These are phyloP conservation scores for Dermolepida albohirtum DNA, from an alignment of 2,888 invertebrate genomes.

Conservation along the genomic window DNA sequence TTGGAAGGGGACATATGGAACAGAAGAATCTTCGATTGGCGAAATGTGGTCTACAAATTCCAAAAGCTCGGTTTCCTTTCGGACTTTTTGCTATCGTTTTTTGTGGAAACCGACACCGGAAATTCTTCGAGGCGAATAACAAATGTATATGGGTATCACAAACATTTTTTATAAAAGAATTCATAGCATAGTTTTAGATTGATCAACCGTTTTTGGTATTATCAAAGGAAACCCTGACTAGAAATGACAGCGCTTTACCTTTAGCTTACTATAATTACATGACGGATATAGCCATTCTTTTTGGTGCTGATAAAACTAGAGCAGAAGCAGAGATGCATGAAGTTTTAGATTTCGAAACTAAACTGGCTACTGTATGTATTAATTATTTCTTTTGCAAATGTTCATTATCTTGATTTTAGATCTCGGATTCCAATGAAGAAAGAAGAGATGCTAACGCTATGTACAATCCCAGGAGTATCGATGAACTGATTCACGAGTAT, in stretches of 20 bases:
- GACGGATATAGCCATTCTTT: slow-evolving; percentile 86
- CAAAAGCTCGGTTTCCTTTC: slow-evolving; percentile 85
- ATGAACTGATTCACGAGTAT: slow-evolving; percentile 79
- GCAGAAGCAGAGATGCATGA: slow-evolving; percentile 81
- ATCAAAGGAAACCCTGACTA: slow-evolving; percentile 85
- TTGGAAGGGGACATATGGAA: slow-evolving; percentile 82
- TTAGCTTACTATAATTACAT: slow-evolving; percentile 87
- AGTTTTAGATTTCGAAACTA: slow-evolving; percentile 88
- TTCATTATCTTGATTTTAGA: slow-evolving; percentile 67
- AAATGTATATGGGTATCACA: slow-evolving; percentile 74
- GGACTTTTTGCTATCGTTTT: slow-evolving; percentile 91
- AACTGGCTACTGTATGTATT: slow-evolving; percentile 86
- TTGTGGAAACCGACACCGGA: slow-evolving; percentile 88
- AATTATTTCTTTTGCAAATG: neutral
- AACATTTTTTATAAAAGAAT: slow-evolving; percentile 15
- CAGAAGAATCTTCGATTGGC: slow-evolving; percentile 81
- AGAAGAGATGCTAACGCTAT: slow-evolving; percentile 89
- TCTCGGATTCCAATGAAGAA: slow-evolving; percentile 88
- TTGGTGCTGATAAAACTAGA: slow-evolving; percentile 80
- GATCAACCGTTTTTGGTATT: slow-evolving; percentile 89
- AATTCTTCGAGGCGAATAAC: slow-evolving; percentile 87
- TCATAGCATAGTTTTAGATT: slow-evolving; percentile 69
- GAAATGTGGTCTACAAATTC: slow-evolving; percentile 84
- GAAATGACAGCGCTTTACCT: slow-evolving; percentile 88
- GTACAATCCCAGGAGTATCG: slow-evolving; percentile 91